A percentile compares a stretch with the other conserved stretches of the same genome.
Evolutionary conservation across 2,113 vertebrate genomes (phyloP).

Genomic region (Amia ocellicauda): DNA sequence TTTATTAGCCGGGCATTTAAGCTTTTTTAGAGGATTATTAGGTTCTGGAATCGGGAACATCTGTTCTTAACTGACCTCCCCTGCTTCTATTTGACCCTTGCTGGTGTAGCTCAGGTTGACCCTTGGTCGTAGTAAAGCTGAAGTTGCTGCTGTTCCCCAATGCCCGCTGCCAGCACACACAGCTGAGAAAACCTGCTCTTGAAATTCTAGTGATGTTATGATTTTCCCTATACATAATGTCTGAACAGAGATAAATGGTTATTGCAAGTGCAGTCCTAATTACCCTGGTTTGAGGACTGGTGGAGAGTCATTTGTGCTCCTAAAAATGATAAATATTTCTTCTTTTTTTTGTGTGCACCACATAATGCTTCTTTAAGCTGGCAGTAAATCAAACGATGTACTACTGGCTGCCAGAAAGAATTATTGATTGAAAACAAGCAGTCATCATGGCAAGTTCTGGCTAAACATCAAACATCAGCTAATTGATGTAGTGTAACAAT

Average conservation of each 20-base stretch:
- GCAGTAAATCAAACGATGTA: slow-evolving; percentile 50
- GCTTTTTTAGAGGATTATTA: slow-evolving; percentile 2
- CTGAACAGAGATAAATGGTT: slow-evolving; percentile 14
- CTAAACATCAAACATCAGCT: not conserved
- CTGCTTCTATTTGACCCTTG: not conserved
- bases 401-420: slow-evolving; percentile 40
- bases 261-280: slow-evolving; percentile 14
- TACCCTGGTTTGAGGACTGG: not conserved
- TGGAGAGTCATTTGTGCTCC: not conserved
- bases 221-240: not conserved
- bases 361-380: slow-evolving; percentile 36
- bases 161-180: not conserved
- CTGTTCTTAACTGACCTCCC: slow-evolving; percentile 3
- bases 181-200: not conserved
- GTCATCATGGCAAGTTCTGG: not conserved
- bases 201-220: not conserved
- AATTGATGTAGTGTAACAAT: not conserved
- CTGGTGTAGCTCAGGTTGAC: not conserved
- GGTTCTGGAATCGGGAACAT: not conserved
- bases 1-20: slow-evolving; percentile 2
- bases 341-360: not conserved
- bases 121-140: not conserved
- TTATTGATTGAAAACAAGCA: slow-evolving; percentile 23
- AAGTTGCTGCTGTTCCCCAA: not conserved
- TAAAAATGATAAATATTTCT: not conserved